phyloP scores from a whole-genome alignment of 2,888 invertebrate genomes.

The Cerastis rubricosa region DNA sequence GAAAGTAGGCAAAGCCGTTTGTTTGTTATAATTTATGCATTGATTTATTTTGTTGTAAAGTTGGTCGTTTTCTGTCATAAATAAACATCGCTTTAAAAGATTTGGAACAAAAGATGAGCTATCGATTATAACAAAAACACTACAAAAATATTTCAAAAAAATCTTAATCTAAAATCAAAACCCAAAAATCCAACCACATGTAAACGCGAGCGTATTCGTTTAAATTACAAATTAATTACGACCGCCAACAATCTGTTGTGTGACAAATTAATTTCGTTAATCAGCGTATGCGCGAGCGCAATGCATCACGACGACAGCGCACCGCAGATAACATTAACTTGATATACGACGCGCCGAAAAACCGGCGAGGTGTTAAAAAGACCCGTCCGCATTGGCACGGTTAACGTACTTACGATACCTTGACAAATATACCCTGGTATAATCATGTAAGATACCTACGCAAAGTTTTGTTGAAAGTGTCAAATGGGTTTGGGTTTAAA shows the following conservation, averaged over 20 bases:
- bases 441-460: constrained; percentile 48
- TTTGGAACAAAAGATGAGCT: constrained; percentile 1
- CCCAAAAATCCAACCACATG: constrained; percentile 43
- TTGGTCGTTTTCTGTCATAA: constrained; percentile 7
- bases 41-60: constrained; percentile 33
- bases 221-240: constrained; percentile 81
- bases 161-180: constrained; percentile 25
- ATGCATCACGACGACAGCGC: constrained; percentile 87
- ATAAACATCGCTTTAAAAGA: constrained; percentile 1
- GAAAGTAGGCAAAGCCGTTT: constrained; percentile 64
- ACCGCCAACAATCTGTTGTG: constrained; percentile 73
- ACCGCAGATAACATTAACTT: constrained; percentile 86
- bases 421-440: constrained; percentile 70
- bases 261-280: constrained; percentile 90
- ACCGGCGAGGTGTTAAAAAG: constrained; percentile 79
- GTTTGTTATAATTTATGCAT: constrained; percentile 52
- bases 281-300: constrained; percentile 83
- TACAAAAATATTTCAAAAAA: constrained; percentile 12
- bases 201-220: constrained; percentile 67
- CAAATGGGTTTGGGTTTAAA: constrained; percentile 13
- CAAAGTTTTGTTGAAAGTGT: constrained; percentile 34
- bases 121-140: constrained; percentile 13
- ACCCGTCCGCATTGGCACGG: constrained; percentile 71
- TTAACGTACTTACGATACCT: constrained; percentile 73
- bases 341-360: constrained; percentile 85